phyloP scores from a whole-genome alignment of 2,797 vertebrate genomes.

The Danio choprae region DNA sequence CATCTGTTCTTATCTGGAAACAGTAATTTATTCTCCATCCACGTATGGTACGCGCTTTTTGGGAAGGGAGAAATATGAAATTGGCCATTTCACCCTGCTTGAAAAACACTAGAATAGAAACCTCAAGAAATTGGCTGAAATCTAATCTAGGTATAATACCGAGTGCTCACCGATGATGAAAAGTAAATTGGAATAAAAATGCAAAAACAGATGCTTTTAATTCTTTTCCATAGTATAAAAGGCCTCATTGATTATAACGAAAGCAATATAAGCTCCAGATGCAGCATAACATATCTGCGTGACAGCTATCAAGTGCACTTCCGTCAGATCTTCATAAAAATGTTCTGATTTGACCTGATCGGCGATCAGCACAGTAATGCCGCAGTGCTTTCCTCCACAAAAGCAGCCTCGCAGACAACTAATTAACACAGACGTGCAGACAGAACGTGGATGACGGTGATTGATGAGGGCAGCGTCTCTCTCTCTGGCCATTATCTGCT shows the following conservation, averaged over 20 bases:
- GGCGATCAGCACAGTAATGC: background rate
- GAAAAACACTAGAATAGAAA: background rate
- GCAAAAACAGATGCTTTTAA: background rate
- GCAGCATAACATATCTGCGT: background rate
- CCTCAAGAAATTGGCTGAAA: background rate
- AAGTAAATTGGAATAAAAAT: background rate
- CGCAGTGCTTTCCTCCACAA: background rate
- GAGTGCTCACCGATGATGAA: background rate
- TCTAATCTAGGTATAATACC: background rate
- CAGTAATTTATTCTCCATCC: constrained; percentile 25
- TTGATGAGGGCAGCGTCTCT: constrained; percentile 17
- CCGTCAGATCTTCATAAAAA: background rate
- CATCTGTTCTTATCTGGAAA: constrained; percentile 36
- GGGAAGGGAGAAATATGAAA: background rate
- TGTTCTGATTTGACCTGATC: constrained; percentile 13
- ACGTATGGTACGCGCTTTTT: constrained; percentile 5
- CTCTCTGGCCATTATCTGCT: constrained; percentile 32
- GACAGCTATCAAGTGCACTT: background rate
- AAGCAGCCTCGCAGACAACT: background rate
- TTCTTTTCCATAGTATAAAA: background rate
- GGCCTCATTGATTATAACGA: constrained; percentile 18
- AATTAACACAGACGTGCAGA: constrained; percentile 21
- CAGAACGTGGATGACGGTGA: constrained; percentile 15
- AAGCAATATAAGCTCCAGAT: background rate
- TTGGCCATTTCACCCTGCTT: background rate